These are phyloP conservation scores for Albula goreensis DNA, from an alignment of 2,113 vertebrate species.

Conservation along the genomic window DNA sequence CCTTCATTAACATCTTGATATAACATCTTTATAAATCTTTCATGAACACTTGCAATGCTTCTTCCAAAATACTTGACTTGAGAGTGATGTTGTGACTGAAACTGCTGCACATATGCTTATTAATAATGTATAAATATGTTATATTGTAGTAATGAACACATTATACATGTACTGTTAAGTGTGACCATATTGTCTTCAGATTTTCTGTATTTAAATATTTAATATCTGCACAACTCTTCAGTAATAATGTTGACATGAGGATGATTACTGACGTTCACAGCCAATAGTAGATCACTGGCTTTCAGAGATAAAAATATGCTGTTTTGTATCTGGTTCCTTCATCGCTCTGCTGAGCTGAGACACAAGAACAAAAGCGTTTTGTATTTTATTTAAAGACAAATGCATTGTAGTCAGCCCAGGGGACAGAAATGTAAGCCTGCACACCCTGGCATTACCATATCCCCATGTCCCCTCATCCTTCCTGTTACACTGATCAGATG, in stretches of 20 bases:
- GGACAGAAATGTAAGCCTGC: slow-evolving; percentile 23
- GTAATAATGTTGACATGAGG: not conserved
- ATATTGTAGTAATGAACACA: not conserved
- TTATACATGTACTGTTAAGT: not conserved
- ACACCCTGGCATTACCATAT: slow-evolving; percentile 39
- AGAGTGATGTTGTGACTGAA: not conserved
- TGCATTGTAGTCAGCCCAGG: not conserved
- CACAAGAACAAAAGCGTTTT: not conserved
- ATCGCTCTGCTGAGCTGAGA: not conserved
- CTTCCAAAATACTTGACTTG: not conserved
- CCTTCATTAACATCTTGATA: not conserved
- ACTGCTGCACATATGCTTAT: not conserved
- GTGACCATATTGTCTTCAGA: not conserved
- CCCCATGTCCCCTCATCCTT: slow-evolving; percentile 33
- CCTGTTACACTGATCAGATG: slow-evolving; percentile 51
- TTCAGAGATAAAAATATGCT: not conserved
- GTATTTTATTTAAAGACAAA: slow-evolving; percentile 15
- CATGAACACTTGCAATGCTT: not conserved
- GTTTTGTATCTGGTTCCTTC: not conserved
- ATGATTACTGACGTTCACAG: not conserved
- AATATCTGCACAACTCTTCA: not conserved
- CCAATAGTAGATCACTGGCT: not conserved
- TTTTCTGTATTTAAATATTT: not conserved
- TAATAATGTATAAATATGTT: not conserved
- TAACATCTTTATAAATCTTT: not conserved